Evolutionary conservation across 1,140 invertebrate species (phyloP), one percentile per base, ranked within the genome.

Genomic region (Asobara japonica): DNA sequence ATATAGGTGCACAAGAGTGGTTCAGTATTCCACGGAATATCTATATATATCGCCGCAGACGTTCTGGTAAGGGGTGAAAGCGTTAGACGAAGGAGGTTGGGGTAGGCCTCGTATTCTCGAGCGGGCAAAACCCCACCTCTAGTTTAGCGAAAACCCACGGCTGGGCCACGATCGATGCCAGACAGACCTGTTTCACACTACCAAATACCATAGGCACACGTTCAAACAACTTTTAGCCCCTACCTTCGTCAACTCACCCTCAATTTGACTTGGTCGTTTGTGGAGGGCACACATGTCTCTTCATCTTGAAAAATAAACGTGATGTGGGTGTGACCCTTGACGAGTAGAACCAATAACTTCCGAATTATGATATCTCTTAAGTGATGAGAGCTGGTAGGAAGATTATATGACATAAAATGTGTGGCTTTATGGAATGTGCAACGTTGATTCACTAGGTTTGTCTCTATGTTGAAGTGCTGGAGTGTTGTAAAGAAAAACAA

Each of bases 131-230:
- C 60, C 56, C 29, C 25, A 56, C 68, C 18, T 13, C 60, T 25
- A n/a, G 33, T 38, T 38, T 45, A 20, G 36, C 60, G 8, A 62
- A 20, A 10, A 25, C 16, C 48, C 33, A 22, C 51, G 36, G 71
- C 45, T 71, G 78, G 74, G 73, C 71, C 41, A 76, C 80, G 86
- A 87, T 87, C 86, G 86, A 87, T 87, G 85, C 86, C 84, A 87
- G 86, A 87, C 85, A 86, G 85, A 84, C 83, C 80, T 81, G 81
- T 85, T 86, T 56, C 83, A 78, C 82, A 85, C 84, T 79, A 82
- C 82, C 82, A 83, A 86, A 87, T 87, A 84, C 83, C 78, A 76
- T 79, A 79, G 45, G 51, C 66, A 20, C 48, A 33, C 25, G 45
- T 31, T 61, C 60, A 68, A 67, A 67, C 70, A 64, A 62, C 70